Evolutionary conservation across 2,888 invertebrate species (phyloP).

Genomic region (Neria commutata): DNA sequence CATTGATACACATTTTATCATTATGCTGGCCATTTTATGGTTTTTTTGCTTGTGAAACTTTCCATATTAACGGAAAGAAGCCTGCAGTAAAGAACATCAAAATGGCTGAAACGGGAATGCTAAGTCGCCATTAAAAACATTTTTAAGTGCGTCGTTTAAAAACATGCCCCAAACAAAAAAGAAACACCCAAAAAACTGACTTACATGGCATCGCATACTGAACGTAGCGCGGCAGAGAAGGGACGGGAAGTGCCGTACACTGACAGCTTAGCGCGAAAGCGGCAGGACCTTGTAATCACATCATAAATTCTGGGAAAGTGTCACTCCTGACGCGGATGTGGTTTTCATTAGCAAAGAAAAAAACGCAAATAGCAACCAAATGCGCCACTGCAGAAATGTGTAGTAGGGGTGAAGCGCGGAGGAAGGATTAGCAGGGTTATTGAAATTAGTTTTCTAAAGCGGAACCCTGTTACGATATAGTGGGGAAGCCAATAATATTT

Average conservation of each 20-base stretch:
- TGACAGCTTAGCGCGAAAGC: not conserved
- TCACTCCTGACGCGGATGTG: conserved; percentile 2
- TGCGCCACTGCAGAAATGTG: too few relatives aligned
- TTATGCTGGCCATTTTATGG: too few relatives aligned
- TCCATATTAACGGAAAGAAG: not conserved
- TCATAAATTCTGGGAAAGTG: not conserved
- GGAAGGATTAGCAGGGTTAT: not conserved
- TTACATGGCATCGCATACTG: not conserved
- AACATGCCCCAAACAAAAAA: not conserved
- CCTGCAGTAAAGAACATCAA: not conserved
- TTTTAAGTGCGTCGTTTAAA: not conserved
- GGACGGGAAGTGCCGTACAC: not conserved
- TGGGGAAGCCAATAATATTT: too few relatives aligned
- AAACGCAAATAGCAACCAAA: too few relatives aligned
- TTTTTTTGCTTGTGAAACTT: too few relatives aligned
- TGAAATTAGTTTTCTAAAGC: not conserved
- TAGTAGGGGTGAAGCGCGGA: not conserved
- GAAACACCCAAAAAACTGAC: not conserved
- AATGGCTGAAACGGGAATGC: too few relatives aligned
- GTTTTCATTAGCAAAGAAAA: not conserved
- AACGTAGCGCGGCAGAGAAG: not conserved
- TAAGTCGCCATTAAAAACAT: not conserved
- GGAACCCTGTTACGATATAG: too few relatives aligned
- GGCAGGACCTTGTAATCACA: not conserved
- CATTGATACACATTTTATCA: too few relatives aligned